Base-by-base conservation (phyloP, 2,113 vertebrate species). In the Archilochus colubris region DNA sequence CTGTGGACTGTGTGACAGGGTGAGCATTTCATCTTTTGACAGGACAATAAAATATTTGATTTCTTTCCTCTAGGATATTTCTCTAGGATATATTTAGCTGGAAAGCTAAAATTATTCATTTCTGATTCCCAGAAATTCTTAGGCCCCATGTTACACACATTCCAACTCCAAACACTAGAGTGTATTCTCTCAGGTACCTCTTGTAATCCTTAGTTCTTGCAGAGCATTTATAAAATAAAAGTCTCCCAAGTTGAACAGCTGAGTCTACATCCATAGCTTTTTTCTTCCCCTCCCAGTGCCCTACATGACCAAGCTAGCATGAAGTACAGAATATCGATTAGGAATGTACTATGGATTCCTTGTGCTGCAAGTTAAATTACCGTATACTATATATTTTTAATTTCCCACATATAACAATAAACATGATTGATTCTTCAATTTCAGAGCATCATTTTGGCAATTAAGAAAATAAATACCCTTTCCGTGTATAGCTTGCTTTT, bases 321-420 rank as follows among this genome's bases (percentile, higher is more conserved):
- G 83, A 97, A 97, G 95, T 89, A 82, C 91, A 84, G 59, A 79
- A 81, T 96, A 98, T 97, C 70, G 97, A 98, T 96, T 77, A 62
- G 81, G 93, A 96, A 79, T n/a, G 75, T 89, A 85, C 83, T 82
- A 40, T 50, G 33, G 95, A 95, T 91, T 90, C 93, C 82, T 91
- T 69, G 87, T 0, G 24, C 48, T 62, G 58, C 69, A 89, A 84
- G 89, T 94, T 96, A 97, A 96, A 97, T 97, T 92, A 97, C 81
- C 48, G 75, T 86, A 94, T 80, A 91, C 75, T 89, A 69, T 79
- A 84, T 88, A 94, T 93, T 96, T 97, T 96, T 95, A 96, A 96
- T 97, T 97, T 95, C 94, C 93, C 77, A 87, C 61, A 92, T 86
- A 96, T 86, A 97, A 96, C 92, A 98, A 97, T 95, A 96, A 97